Evolutionary conservation across 1,140 invertebrate species (phyloP).

Genomic region (Brevipalpus yothersi): DNA sequence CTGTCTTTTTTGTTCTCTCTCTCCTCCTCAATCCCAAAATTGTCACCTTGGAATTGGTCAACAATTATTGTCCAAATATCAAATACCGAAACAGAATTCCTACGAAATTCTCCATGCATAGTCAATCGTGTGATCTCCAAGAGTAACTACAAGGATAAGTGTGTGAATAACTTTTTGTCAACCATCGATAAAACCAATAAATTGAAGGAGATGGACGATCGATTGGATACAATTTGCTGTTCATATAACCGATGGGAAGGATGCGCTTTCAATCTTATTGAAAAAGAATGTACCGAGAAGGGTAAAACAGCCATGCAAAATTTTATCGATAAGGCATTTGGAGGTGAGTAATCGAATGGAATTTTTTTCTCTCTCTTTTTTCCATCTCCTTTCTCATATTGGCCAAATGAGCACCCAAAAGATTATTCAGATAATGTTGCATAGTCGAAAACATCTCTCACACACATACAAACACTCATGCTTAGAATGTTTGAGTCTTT

Average conservation of each 20-base stretch:
- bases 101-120: conserved; percentile 10
- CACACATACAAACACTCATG: too few species aligned
- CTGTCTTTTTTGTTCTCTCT: background rate
- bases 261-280: background rate
- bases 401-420: too few species aligned
- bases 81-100: conserved; percentile 3
- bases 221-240: background rate
- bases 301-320: background rate
- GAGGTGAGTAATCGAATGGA: background rate
- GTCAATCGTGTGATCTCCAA: conserved; percentile 7
- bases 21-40: background rate
- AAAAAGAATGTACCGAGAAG: background rate
- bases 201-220: background rate
- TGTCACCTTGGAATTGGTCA: background rate
- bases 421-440: too few species aligned
- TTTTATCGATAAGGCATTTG: background rate
- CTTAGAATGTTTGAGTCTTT: too few species aligned
- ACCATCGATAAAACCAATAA: conserved; percentile 2
- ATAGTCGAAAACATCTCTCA: too few species aligned
- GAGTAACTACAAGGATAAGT: conserved; percentile 4
- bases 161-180: conserved; percentile 6
- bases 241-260: background rate
- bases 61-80: background rate
- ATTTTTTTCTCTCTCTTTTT: too few species aligned
- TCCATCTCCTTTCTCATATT: too few species aligned